Evolutionary conservation across 2,797 vertebrate genomes (phyloP).

Genomic region (Sebastes iracundus): DNA sequence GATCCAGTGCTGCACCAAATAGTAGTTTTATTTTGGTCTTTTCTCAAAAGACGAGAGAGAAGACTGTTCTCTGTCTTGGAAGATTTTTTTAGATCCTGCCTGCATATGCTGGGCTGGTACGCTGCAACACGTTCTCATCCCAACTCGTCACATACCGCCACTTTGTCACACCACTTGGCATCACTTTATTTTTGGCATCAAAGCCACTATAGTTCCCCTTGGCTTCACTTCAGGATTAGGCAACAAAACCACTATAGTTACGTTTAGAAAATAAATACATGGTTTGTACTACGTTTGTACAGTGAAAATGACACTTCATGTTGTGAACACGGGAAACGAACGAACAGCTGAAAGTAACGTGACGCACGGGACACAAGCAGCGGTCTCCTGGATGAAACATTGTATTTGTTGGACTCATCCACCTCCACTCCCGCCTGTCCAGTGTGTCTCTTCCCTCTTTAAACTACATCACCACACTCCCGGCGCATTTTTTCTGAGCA

Average conservation of each 20-base stretch:
- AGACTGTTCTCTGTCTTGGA: background rate
- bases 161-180: background rate
- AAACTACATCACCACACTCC: too few relatives aligned
- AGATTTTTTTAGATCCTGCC: slow-evolving; percentile 2
- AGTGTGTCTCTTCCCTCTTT: too few relatives aligned
- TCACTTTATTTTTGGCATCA: background rate
- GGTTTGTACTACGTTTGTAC: too few relatives aligned
- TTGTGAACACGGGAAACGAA: too few relatives aligned
- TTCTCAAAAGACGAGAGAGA: slow-evolving; percentile 1
- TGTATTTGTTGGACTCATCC: too few relatives aligned
- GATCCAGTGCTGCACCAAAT: background rate
- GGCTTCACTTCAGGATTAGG: too few relatives aligned
- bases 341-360: too few relatives aligned
- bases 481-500: too few relatives aligned
- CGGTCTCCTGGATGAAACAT: too few relatives aligned
- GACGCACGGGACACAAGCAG: too few relatives aligned
- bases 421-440: too few relatives aligned
- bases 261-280: background rate
- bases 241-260: background rate
- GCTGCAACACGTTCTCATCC: background rate
- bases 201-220: background rate
- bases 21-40: slow-evolving; percentile 2
- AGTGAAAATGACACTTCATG: too few relatives aligned
- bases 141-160: background rate
- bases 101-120: background rate